Percentiles rank a stretch among this genome's conserved stretches.
phyloP scores from a whole-genome alignment of 2,797 vertebrate species.

The Limosa lapponica region DNA sequence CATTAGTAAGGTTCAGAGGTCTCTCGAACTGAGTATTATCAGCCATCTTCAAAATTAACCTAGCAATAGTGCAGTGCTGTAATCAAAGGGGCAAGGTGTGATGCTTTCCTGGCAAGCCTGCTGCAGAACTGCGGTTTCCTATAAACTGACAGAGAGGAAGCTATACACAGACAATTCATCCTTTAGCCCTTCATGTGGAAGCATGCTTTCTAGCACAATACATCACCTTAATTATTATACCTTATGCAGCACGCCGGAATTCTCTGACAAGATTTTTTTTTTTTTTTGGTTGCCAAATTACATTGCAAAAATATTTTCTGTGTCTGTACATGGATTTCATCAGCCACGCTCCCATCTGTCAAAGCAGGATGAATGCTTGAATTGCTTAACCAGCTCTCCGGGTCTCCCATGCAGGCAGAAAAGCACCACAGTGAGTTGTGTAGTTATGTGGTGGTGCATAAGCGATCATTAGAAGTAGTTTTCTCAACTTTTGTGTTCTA shows the following conservation, averaged over 20 bases:
- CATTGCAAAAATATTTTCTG: neutral
- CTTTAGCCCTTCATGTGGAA: neutral
- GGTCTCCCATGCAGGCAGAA: neutral
- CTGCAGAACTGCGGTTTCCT: neutral
- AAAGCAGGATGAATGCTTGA: neutral
- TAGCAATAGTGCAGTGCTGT: neutral
- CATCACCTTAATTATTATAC: neutral
- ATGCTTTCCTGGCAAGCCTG: neutral
- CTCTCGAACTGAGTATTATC: neutral
- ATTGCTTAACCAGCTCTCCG: slow-evolving; percentile 10
- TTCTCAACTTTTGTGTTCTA: slow-evolving; percentile 57
- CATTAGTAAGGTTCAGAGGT: neutral
- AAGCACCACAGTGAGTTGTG: neutral
- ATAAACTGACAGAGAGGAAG: neutral
- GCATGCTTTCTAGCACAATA: neutral
- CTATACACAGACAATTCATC: neutral
- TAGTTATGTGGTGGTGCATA: neutral
- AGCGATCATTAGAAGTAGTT: slow-evolving; percentile 17
- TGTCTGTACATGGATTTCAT: neutral
- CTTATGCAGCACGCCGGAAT: slow-evolving; percentile 14
- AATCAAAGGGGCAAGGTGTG: neutral
- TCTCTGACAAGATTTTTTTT: neutral
- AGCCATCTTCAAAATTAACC: neutral
- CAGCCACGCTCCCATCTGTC: neutral
- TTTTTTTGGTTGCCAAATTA: neutral